phyloP scores from a whole-genome alignment of 1,140 invertebrate genomes.

The Wiebesia pumilae region DNA sequence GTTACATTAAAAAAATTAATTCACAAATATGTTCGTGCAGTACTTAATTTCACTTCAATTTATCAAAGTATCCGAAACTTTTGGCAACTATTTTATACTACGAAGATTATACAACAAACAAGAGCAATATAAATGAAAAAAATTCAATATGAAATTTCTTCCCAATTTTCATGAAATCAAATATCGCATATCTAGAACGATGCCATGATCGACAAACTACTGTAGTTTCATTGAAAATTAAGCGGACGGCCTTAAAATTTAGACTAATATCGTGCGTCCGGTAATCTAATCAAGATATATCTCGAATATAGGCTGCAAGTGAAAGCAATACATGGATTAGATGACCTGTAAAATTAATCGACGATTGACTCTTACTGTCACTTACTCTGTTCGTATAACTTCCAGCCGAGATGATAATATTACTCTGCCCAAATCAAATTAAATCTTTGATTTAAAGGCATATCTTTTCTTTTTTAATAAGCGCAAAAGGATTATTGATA shows the following conservation, averaged over 20 bases:
- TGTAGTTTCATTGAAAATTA: not conserved
- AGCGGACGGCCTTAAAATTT: not conserved
- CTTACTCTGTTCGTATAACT: not conserved
- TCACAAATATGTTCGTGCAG: too few species aligned
- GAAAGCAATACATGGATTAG: constrained; percentile 1
- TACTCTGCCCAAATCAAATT: not conserved
- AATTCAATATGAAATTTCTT: not conserved
- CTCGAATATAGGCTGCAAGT: not conserved
- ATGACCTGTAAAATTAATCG: constrained; percentile 18
- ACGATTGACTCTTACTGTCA: not conserved
- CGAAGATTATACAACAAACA: not conserved
- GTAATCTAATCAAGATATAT: constrained; percentile 18
- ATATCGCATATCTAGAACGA: not conserved
- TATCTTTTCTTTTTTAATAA: too few species aligned
- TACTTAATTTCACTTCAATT: too few species aligned
- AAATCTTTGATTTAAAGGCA: not conserved
- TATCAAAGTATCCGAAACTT: not conserved
- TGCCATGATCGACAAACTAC: not conserved
- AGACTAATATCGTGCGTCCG: not conserved
- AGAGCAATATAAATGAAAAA: not conserved
- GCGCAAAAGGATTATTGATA: too few species aligned
- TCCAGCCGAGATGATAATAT: too few species aligned
- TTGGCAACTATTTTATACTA: not conserved
- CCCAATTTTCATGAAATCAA: constrained; percentile 15
- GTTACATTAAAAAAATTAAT: too few species aligned